A percentile compares a stretch with the other conserved stretches of the same genome.
phyloP scores from a whole-genome alignment of 1,140 invertebrate genomes.

The Agraylea sexmaculata region DNA sequence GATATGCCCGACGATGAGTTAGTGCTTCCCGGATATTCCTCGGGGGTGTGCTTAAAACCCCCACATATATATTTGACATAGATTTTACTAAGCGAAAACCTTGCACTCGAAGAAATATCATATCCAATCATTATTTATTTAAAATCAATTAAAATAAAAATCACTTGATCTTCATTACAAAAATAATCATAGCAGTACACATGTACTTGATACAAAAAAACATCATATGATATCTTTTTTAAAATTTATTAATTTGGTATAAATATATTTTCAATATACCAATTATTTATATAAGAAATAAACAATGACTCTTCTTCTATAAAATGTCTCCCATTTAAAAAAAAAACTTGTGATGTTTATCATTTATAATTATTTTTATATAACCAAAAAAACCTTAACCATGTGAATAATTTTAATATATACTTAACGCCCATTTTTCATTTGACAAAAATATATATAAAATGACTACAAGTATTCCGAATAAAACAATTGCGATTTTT shows the following conservation, averaged over 20 bases:
- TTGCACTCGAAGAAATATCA: background rate
- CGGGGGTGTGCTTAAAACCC: constrained; percentile 17
- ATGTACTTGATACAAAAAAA: background rate
- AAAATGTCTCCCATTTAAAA: too few species aligned
- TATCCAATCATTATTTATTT: background rate
- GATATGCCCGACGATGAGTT: constrained; percentile 14
- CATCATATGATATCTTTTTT: background rate
- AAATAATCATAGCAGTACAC: background rate
- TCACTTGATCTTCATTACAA: background rate
- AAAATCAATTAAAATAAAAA: background rate
- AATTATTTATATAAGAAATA: too few species aligned
- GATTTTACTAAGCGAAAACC: constrained; percentile 14
- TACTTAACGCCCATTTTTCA: too few species aligned
- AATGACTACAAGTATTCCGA: too few species aligned
- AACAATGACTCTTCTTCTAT: too few species aligned
- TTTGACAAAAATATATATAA: too few species aligned
- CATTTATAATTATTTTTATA: too few species aligned
- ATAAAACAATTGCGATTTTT: too few species aligned
- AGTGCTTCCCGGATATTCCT: constrained; percentile 11
- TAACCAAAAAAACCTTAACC: too few species aligned
- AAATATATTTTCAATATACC: too few species aligned
- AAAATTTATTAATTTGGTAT: background rate
- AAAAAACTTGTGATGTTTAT: too few species aligned
- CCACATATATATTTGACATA: constrained; percentile 22
- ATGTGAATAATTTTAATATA: too few species aligned